These are phyloP conservation scores for Candoia aspera DNA, from an alignment of 2,113 vertebrate genomes.

Conservation along the genomic window DNA sequence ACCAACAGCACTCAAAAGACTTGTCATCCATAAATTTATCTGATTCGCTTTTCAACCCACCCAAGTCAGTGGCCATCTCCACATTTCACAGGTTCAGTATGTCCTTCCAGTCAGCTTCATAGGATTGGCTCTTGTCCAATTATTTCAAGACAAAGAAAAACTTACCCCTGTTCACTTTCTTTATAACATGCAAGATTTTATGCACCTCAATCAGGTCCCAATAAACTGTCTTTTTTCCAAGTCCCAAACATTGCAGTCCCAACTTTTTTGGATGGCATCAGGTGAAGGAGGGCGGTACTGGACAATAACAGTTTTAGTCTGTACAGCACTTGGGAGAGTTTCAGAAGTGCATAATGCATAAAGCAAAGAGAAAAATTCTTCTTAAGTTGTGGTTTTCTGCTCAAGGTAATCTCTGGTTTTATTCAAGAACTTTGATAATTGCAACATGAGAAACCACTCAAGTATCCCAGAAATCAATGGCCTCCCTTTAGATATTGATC, in stretches of 20 bases:
- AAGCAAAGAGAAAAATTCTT: slow-evolving; percentile 47
- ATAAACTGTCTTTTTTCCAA: not conserved
- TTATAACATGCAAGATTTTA: not conserved
- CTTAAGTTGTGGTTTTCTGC: slow-evolving; percentile 40
- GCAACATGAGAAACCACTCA: slow-evolving; percentile 68
- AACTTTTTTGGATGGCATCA: not conserved
- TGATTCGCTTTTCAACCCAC: not conserved
- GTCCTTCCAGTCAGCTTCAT: not conserved
- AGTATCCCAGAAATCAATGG: slow-evolving; percentile 78
- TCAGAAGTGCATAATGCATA: slow-evolving; percentile 15
- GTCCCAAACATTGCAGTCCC: not conserved
- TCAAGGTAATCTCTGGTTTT: slow-evolving; percentile 60
- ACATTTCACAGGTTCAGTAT: not conserved
- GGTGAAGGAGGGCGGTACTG: not conserved
- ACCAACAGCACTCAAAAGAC: not conserved
- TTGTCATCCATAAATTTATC: not conserved
- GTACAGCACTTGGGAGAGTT: not conserved
- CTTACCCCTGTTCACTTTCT: not conserved
- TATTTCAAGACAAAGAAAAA: not conserved
- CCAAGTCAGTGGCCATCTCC: not conserved
- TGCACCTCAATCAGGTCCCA: not conserved
- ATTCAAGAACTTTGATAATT: slow-evolving; percentile 75
- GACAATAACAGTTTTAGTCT: not conserved
- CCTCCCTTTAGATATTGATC: slow-evolving; percentile 65
- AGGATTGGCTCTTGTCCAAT: not conserved